These are phyloP conservation scores for Cacatua alba DNA, from an alignment of 2,113 vertebrate genomes.

Conservation along the genomic window DNA sequence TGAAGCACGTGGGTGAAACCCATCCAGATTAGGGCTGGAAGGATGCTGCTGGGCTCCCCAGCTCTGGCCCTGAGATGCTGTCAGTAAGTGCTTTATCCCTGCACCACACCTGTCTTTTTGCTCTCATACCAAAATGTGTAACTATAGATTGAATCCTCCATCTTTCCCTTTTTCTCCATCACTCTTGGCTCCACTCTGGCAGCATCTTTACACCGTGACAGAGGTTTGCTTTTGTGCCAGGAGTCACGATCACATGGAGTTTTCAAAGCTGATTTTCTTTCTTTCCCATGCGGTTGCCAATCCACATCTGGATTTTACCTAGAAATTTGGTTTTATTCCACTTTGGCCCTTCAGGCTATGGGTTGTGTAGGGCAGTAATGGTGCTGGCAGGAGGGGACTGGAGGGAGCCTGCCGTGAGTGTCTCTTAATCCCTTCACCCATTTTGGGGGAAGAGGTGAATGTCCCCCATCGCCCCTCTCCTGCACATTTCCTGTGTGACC, in stretches of 20 bases:
- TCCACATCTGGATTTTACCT: not conserved
- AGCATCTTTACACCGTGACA: not conserved
- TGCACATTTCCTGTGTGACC: rapidly evolving
- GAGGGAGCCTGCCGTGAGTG: not conserved
- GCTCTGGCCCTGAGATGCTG: not conserved
- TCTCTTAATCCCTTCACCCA: not conserved
- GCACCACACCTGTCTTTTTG: not conserved
- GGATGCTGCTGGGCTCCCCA: not conserved
- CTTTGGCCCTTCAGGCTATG: not conserved
- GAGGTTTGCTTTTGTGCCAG: not conserved
- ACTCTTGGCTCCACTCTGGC: not conserved
- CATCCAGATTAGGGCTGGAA: not conserved
- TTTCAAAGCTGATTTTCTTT: not conserved
- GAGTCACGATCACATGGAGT: not conserved
- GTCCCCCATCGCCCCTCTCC: not conserved
- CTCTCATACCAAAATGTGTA: not conserved
- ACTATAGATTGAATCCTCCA: not conserved
- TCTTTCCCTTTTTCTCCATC: not conserved
- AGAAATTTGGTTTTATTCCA: not conserved
- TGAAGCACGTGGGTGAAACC: not conserved
- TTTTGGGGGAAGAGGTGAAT: not conserved
- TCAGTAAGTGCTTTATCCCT: not conserved
- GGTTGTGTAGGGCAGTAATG: not conserved
- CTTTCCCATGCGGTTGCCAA: not conserved
- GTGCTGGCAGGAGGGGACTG: not conserved